These are phyloP conservation scores for Strix aluco DNA, from an alignment of 2,113 vertebrate species.

Conservation along the genomic window DNA sequence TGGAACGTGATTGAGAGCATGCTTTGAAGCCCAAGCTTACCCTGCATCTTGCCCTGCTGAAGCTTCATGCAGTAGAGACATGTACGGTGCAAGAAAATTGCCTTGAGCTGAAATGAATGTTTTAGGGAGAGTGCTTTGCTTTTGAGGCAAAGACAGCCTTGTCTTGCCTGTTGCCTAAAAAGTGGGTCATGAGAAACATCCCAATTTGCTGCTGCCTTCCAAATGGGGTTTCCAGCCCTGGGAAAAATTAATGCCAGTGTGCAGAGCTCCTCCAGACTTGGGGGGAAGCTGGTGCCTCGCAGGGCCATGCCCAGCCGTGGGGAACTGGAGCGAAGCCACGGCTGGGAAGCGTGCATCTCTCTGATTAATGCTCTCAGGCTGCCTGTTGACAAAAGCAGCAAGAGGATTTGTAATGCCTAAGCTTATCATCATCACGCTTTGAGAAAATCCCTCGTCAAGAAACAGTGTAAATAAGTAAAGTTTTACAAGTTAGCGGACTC, in stretches of 20 bases:
- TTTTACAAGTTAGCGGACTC: constrained; percentile 34
- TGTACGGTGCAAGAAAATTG: neutral
- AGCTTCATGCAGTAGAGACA: neutral
- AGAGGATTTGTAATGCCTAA: constrained; percentile 64
- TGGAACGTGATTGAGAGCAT: neutral
- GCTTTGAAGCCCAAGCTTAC: neutral
- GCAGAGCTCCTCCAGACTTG: neutral
- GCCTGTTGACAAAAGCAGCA: constrained; percentile 44
- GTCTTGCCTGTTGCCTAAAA: neutral
- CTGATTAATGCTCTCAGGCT: constrained; percentile 28
- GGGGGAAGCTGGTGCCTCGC: neutral
- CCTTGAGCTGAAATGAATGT: neutral
- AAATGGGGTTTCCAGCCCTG: neutral
- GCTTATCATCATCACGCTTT: constrained; percentile 31
- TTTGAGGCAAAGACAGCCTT: neutral
- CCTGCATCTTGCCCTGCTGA: neutral
- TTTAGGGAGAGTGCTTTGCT: neutral
- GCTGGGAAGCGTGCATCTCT: neutral
- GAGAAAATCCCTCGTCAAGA: constrained; percentile 48
- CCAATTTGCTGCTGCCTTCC: neutral
- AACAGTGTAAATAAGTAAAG: constrained; percentile 66
- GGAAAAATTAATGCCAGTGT: neutral
- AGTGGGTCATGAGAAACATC: neutral
- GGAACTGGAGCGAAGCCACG: neutral
- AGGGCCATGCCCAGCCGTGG: rapidly evolving